Evolutionary conservation across 2,888 invertebrate species (phyloP), one percentile per base, ranked within the genome.

Genomic region (Pyrochroa serraticornis): DNA sequence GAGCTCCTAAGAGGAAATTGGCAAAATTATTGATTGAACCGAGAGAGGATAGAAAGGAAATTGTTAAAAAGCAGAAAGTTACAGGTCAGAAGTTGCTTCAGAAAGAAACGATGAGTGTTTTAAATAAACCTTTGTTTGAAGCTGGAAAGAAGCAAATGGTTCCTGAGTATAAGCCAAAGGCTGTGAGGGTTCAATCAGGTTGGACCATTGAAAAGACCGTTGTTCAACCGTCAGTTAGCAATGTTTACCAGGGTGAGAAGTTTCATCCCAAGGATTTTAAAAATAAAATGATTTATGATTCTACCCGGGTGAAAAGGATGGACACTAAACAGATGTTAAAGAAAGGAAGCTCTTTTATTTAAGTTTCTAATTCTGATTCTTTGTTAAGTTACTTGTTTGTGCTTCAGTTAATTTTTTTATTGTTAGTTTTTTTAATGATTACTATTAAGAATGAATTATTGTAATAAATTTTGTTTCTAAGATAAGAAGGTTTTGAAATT

Each of bases 221-320:
- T 37, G 13, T 66, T 8, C 66, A 64, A 54, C 71, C 71, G 6
- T 71, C 71, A n/a, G 68, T 64, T 12, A 53, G 54, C 6, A 58
- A 56, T 41, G 56, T 39, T 49, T 65, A 65, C 52, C 59, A 39
- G 22, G 47, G 51, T 5, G 60, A 60, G 6, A 67, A 67, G 55
- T 22, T 65, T n/a, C 70, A 71, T 52, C 62, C 70, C 5, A 77
- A 75, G 62, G 77, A 77, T 70, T 77, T 76, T 61, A 76, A 71
- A 66, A 75, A 69, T 62, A 66, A 66, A 56, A 71, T 72, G 70
- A 58, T 76, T 10, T 70, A 71, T 36, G 68, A 72, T 67, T 42
- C 70, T n/a, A 58, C 58, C 1, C 62, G 75, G 13, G 67, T 71
- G 9, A 70, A 63, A 34, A 67, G 75, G 34, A 63, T 72, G 38